phyloP scores from a whole-genome alignment of 2,888 invertebrate species.

The Epirrhoe tristata region DNA sequence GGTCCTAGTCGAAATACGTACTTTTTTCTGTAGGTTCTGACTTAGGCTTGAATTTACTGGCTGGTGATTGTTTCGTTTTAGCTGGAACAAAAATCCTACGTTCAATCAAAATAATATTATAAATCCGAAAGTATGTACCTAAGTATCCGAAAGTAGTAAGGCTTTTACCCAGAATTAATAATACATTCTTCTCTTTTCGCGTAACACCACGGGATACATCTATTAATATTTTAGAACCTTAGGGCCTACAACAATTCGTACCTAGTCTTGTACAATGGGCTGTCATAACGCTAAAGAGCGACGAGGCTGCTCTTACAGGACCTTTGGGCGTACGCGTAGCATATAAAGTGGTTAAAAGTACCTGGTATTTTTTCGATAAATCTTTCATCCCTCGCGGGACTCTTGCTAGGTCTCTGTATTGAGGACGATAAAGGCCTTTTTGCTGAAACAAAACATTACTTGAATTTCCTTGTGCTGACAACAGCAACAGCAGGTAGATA shows the following conservation, averaged over 20 bases:
- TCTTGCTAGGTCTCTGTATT: conserved; percentile 14
- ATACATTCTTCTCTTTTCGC: no score
- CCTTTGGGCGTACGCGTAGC: background rate
- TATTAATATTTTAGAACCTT: no score
- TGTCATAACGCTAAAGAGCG: no score
- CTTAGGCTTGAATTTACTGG: background rate
- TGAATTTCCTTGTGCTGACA: background rate
- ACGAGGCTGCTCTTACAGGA: background rate
- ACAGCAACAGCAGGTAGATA: no score
- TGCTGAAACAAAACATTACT: conserved; percentile 16
- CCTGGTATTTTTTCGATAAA: conserved; percentile 19
- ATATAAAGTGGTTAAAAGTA: conserved; percentile 1
- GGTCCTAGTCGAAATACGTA: no score
- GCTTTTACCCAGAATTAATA: no score
- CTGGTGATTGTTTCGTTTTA: background rate
- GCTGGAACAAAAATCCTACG: background rate
- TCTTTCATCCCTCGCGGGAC: conserved; percentile 19
- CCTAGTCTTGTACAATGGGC: no score
- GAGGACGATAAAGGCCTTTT: conserved; percentile 13
- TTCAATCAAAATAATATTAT: no score
- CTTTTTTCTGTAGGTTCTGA: background rate
- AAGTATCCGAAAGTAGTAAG: no score
- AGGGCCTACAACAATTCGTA: no score
- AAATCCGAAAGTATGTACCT: no score
- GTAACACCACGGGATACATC: no score